A percentile compares a stretch with the other conserved stretches of the same genome.
phyloP scores from a whole-genome alignment of 92 coral and sea anemone species.

The Porites lobata region DNA sequence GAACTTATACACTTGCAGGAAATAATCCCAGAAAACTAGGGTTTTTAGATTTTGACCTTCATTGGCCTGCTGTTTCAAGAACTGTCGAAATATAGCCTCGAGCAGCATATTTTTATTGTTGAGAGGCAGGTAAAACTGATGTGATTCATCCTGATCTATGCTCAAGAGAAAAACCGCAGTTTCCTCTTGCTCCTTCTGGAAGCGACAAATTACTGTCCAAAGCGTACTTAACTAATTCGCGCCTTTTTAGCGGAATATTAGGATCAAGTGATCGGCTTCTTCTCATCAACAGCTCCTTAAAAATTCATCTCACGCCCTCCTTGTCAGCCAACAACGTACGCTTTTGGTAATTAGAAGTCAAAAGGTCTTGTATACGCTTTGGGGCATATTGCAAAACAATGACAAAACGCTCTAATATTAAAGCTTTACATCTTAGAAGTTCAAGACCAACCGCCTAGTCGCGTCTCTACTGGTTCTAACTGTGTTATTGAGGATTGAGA shows the following conservation, averaged over 20 bases:
- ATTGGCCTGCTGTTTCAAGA: background rate
- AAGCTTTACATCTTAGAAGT: background rate
- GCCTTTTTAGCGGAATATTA: background rate
- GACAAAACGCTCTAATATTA: conserved; percentile 10
- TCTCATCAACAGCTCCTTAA: conserved; percentile 52
- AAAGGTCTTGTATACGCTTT: conserved; percentile 44
- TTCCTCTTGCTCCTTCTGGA: conserved; percentile 4
- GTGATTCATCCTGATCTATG: background rate
- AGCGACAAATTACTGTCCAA: conserved; percentile 10
- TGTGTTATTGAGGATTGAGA: background rate
- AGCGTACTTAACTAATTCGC: conserved; percentile 21
- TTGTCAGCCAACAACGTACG: background rate
- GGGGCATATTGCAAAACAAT: conserved; percentile 21
- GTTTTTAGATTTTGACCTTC: background rate
- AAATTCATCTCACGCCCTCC: conserved; percentile 50
- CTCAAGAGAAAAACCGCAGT: background rate
- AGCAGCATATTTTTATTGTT: conserved; percentile 14
- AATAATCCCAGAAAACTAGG: conserved; percentile 3
- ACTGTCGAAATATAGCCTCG: conserved; percentile 17
- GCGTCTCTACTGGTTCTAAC: background rate
- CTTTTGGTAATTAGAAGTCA: conserved; percentile 40
- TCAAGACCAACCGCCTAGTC: conserved; percentile 7
- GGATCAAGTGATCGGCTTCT: conserved; percentile 27
- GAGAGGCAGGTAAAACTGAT: background rate
- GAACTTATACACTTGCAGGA: background rate